A percentile compares a stretch with the other conserved stretches of the same genome.
Conservation (phyloP, 2,888 invertebrate species). For the Phengaris alcon region DNA sequence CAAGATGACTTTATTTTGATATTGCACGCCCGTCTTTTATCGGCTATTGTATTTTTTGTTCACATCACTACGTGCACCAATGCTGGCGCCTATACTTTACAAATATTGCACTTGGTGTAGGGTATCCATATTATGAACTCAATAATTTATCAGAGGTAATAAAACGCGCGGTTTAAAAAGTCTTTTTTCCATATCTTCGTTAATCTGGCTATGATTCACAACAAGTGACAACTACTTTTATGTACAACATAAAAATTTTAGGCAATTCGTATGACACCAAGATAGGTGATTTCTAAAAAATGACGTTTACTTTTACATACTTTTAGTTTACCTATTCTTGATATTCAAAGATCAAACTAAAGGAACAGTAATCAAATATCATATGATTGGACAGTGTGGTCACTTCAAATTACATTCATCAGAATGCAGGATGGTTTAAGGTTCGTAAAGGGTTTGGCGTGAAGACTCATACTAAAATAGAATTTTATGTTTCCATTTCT, state of each 20-base stretch:
- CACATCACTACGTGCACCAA: conserved; percentile 53
- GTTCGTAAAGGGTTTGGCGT: conserved; percentile 43
- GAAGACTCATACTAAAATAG: conserved; percentile 43
- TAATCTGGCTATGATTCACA: neutral
- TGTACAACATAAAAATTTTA: neutral
- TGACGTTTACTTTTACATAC: neutral
- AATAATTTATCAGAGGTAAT: neutral
- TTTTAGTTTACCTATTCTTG: neutral
- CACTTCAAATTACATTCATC: conserved; percentile 29
- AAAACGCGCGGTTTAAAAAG: too few species aligned
- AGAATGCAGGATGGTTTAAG: conserved; percentile 44
- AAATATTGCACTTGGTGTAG: conserved; percentile 48
- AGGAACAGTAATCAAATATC: neutral
- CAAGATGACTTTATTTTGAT: conserved; percentile 73
- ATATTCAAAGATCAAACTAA: neutral
- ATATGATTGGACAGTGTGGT: conserved; percentile 24
- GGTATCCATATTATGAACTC: conserved; percentile 10
- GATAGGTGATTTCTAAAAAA: neutral
- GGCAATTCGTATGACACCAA: neutral
- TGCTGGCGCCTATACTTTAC: conserved; percentile 43
- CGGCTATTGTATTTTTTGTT: conserved; percentile 60
- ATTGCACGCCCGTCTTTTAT: conserved; percentile 65
- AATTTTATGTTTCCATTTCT: conserved; percentile 14
- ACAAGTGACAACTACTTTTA: neutral
- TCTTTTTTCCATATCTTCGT: neutral